A percentile compares a stretch with the other conserved stretches of the same genome.
These are phyloP conservation scores for Xenopus laevis DNA, from an alignment of 2,113 vertebrate species.

Conservation along the genomic window DNA sequence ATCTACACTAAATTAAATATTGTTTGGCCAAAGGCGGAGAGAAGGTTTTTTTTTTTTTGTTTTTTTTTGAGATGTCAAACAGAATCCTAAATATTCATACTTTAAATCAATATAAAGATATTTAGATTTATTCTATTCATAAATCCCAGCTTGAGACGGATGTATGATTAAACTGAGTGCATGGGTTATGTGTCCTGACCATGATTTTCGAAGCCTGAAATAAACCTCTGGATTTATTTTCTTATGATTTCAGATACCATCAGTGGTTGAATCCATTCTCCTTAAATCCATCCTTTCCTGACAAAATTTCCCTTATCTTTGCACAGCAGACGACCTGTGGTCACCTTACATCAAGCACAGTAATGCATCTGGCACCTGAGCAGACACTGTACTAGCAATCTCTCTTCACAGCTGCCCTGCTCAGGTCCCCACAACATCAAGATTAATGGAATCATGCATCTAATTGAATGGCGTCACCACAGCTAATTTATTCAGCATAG, in stretches of 20 bases:
- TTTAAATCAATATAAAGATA: too few species aligned
- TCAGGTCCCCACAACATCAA: conserved; percentile 1
- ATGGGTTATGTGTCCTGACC: background rate
- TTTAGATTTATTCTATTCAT: too few species aligned
- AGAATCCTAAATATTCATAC: too few species aligned
- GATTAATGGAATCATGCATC: conserved; percentile 4
- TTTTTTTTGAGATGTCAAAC: too few species aligned
- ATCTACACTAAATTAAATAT: too few species aligned
- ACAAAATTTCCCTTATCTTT: conserved; percentile 38
- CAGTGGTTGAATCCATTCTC: conserved; percentile 29
- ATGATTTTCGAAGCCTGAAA: conserved; percentile 34
- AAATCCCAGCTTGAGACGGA: too few species aligned
- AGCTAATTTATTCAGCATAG: background rate
- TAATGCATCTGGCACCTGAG: conserved; percentile 19
- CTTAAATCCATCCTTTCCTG: conserved; percentile 39
- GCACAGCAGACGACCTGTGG: conserved; percentile 37
- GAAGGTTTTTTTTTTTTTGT: too few species aligned
- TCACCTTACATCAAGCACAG: conserved; percentile 37
- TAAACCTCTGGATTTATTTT: conserved; percentile 36
- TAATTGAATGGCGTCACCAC: conserved; percentile 7
- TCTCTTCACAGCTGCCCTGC: background rate
- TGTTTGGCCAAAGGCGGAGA: too few species aligned
- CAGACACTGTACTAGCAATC: conserved; percentile 13
- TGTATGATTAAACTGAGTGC: background rate
- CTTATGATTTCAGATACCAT: conserved; percentile 37